Conservation (phyloP, 2,888 invertebrate species). For the Ectemnius lituratus region DNA sequence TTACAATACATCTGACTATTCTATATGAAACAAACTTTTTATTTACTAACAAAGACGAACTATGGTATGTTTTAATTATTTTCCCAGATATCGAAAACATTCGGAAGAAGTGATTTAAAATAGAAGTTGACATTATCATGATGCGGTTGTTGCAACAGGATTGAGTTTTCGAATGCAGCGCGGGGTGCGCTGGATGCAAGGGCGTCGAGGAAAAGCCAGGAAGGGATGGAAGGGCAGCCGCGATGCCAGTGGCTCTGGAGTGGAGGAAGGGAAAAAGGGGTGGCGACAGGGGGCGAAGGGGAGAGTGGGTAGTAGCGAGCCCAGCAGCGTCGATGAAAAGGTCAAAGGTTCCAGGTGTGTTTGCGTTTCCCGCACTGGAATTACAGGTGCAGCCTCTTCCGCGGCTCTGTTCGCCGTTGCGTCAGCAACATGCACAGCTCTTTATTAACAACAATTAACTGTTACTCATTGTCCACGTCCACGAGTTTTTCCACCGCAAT, state of each 20-base stretch:
- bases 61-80: too few relatives aligned
- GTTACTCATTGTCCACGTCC: slow-evolving; percentile 64
- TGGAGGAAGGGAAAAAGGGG: slow-evolving; percentile 50
- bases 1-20: too few relatives aligned
- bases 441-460: slow-evolving; percentile 78
- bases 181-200: not conserved
- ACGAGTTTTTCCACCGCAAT: slow-evolving; percentile 14
- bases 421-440: slow-evolving; percentile 77
- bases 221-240: not conserved
- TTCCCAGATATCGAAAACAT: too few relatives aligned
- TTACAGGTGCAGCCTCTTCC: slow-evolving; percentile 75
- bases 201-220: not conserved
- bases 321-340: slow-evolving; percentile 61
- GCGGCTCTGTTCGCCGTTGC: slow-evolving; percentile 76
- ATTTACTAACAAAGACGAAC: too few relatives aligned
- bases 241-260: slow-evolving; percentile 28
- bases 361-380: slow-evolving; percentile 64
- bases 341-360: slow-evolving; percentile 67
- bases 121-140: too few relatives aligned
- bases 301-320: slow-evolving; percentile 20
- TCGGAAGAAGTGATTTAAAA: too few relatives aligned
- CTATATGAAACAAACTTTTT: too few relatives aligned
- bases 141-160: not conserved
- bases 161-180: not conserved
- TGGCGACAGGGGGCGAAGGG: slow-evolving; percentile 50